Percentiles rank a stretch among this genome's conserved stretches.
Conservation (phyloP, 2,797 vertebrate species). For the Phylloscopus collybita region DNA sequence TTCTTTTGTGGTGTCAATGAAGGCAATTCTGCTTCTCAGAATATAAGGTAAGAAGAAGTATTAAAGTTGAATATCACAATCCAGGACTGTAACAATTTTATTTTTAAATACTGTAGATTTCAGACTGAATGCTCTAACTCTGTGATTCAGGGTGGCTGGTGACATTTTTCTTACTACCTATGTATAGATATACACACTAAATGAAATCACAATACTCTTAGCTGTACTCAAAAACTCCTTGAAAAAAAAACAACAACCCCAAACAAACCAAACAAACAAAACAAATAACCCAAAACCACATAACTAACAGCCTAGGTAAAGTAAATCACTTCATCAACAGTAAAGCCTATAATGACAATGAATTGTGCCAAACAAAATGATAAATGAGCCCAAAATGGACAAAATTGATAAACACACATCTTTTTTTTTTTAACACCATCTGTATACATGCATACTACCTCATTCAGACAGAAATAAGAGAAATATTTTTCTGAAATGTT, state of each 20-base stretch:
- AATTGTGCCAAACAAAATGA: background rate
- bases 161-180: background rate
- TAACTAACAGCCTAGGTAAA: background rate
- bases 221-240: background rate
- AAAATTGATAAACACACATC: background rate
- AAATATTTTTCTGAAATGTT: background rate
- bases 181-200: background rate
- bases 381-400: background rate
- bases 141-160: background rate
- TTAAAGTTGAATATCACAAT: background rate
- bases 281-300: background rate
- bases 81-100: background rate
- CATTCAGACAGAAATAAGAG: background rate
- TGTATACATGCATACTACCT: background rate
- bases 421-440: background rate
- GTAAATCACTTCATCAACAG: background rate
- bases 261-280: background rate
- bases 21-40: background rate
- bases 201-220: background rate
- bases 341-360: background rate
- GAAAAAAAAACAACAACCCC: background rate
- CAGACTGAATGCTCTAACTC: background rate
- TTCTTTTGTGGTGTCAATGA: background rate
- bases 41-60: background rate
- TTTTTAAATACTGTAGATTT: accelerated